These are phyloP conservation scores for Fopius arisanus DNA, from an alignment of 1,140 invertebrate genomes.

Conservation along the genomic window DNA sequence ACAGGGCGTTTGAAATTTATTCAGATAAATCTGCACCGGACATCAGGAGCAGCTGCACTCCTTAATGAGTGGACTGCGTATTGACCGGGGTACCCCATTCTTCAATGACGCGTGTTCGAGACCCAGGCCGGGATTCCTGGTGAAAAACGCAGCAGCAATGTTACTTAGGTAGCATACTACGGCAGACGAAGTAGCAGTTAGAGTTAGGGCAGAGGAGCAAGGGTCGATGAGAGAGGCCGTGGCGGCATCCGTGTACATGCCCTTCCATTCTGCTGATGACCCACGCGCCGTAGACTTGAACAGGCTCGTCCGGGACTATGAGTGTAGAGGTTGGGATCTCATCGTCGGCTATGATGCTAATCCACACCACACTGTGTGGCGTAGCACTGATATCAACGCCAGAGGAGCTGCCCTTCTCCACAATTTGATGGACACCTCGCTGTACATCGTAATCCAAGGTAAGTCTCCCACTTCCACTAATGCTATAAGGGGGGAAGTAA, in stretches of 20 bases:
- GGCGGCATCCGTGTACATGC: constrained; percentile 18
- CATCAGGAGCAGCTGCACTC: too few species aligned
- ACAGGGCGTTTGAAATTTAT: too few species aligned
- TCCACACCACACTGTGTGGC: constrained; percentile 13
- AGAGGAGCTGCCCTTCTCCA: constrained; percentile 4
- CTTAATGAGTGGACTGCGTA: neutral
- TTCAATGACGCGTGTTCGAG: too few species aligned
- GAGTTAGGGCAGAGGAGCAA: too few species aligned
- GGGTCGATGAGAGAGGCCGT: neutral
- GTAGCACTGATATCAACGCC: constrained; percentile 17
- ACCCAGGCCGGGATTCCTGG: too few species aligned
- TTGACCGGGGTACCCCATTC: too few species aligned
- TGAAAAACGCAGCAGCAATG: too few species aligned
- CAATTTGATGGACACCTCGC: neutral
- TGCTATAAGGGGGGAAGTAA: neutral
- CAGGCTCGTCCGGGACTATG: constrained; percentile 9
- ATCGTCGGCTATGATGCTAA: constrained; percentile 5
- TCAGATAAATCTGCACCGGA: too few species aligned
- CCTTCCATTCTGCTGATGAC: too few species aligned
- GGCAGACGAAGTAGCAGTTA: too few species aligned
- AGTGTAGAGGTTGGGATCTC: neutral
- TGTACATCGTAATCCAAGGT: neutral
- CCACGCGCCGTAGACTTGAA: neutral
- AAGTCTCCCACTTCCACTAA: neutral
- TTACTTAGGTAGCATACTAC: too few species aligned